Base-by-base conservation (phyloP, 1,140 invertebrate genomes). In the Zaprionus davidi region DNA sequence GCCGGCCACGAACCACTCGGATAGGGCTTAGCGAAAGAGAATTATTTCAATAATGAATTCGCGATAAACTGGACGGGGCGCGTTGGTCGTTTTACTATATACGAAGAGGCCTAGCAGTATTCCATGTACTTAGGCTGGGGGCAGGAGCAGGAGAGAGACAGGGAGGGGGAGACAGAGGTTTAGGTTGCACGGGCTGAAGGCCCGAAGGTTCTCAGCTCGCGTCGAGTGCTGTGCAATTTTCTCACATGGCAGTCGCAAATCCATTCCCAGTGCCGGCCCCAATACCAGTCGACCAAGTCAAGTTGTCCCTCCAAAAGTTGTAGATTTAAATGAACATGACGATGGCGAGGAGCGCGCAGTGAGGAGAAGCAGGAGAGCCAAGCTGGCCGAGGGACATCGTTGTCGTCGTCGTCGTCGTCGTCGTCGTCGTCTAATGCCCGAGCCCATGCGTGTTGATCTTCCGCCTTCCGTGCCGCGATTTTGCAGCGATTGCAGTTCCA, bases 321-420 rank as follows among this genome's bases (percentile, higher is more conserved):
- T 88, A 88, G 85, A 88, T 88, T 88, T 88, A 88, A 90, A 90
- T 90, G 85, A 90, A 88, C 84, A 88, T 88, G 84, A 81, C 85
- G 74, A 69, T 62, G 74, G 36, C 22, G 31, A 46, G 63, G 58
- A 76, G 62, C n/a, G 38, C 13, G 4, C 24, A 26, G 24, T 0
- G 24, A 26, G 24, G n/a, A 26, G 26, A n/a, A 6, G 63, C 53
- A 28, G 51, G 74, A 69, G 74, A 67, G 51, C 2, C 15, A 3
- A n/a, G 69, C 69, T 68, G 73, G 72, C 67, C 78, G 71, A 20
- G 66, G 82, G 81, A 85, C 81, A 79, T n/a, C n/a, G n/a, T n/a
- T n/a, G n/a, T n/a, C n/a, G n/a, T n/a, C n/a, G n/a, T n/a, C n/a
- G n/a, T n/a, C n/a, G n/a, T 65, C 34, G 66, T 77, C 78, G 71